A percentile compares a stretch with the other conserved stretches of the same genome.
phyloP scores from a whole-genome alignment of 2,888 invertebrate genomes.

The Cabera pusaria region DNA sequence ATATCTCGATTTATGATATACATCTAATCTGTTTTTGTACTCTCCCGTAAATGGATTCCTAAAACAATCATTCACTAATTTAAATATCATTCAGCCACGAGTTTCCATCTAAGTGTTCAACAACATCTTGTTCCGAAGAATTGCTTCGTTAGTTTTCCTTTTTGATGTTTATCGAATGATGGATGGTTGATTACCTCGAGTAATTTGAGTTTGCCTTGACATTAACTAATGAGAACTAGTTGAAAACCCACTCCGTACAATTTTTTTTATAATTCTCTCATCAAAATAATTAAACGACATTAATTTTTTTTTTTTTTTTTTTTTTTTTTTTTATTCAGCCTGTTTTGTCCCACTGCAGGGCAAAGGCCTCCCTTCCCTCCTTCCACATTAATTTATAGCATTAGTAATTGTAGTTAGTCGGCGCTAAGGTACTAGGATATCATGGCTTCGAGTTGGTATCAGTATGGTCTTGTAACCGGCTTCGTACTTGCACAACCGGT shows the following conservation, averaged over 20 bases:
- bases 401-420: too few relatives aligned
- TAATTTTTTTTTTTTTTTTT: too few relatives aligned
- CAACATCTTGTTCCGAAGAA: neutral
- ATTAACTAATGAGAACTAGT: neutral
- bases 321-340: too few relatives aligned
- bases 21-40: slow-evolving; percentile 7
- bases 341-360: too few relatives aligned
- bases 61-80: slow-evolving; percentile 10
- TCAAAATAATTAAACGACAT: too few relatives aligned
- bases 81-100: slow-evolving; percentile 9
- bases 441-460: slow-evolving; percentile 57
- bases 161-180: slow-evolving; percentile 10
- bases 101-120: slow-evolving; percentile 9
- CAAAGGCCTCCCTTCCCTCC: too few relatives aligned
- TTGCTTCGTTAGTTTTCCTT: slow-evolving; percentile 11
- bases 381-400: too few relatives aligned
- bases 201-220: slow-evolving; percentile 7
- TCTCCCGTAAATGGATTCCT: slow-evolving; percentile 5
- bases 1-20: slow-evolving; percentile 8
- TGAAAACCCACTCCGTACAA: too few relatives aligned
- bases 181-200: slow-evolving; percentile 3
- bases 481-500: slow-evolving; percentile 70
- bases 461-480: slow-evolving; percentile 48
- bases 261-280: too few relatives aligned
- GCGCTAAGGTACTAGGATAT: slow-evolving; percentile 74